Evolutionary conservation across 2,113 vertebrate species (phyloP).

Genomic region (Oryzias javanicus): DNA sequence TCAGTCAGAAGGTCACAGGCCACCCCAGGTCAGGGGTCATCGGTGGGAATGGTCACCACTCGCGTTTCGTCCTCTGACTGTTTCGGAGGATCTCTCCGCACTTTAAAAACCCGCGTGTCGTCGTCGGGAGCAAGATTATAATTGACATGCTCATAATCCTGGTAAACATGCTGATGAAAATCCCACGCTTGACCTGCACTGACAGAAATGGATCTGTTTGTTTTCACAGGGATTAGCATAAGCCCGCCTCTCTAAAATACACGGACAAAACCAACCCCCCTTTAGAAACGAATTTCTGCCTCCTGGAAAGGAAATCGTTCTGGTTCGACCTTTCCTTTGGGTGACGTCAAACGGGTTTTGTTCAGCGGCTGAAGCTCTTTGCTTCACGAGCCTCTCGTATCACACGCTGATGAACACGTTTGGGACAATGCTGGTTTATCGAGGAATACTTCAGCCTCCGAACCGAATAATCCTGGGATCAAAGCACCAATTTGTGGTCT

Average conservation of each 20-base stretch:
- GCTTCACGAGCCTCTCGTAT: no score
- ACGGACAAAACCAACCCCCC: no score
- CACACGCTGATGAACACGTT: not conserved
- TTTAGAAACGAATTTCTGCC: conserved; percentile 12
- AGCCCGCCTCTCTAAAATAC: conserved; percentile 29
- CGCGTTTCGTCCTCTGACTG: not conserved
- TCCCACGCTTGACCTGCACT: conserved; percentile 52
- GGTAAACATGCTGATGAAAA: conserved; percentile 61
- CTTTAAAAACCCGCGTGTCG: conserved; percentile 25
- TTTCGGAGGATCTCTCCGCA: not conserved
- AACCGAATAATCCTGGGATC: not conserved
- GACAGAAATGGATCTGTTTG: conserved; percentile 65
- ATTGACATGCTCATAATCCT: conserved; percentile 63
- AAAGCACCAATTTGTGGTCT: no score
- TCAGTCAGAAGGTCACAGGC: conserved; percentile 56
- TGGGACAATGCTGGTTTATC: not conserved
- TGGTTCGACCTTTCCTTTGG: no score
- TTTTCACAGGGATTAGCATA: conserved; percentile 70
- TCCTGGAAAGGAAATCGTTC: conserved; percentile 24
- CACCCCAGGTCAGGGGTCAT: conserved; percentile 39
- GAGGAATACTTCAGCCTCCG: not conserved
- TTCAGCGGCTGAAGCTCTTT: no score
- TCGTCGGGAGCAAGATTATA: conserved; percentile 44
- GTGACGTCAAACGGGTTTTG: no score
- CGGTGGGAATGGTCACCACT: conserved; percentile 54